Conservation (phyloP, 1,140 invertebrate species). For the Tribolium castaneum region DNA sequence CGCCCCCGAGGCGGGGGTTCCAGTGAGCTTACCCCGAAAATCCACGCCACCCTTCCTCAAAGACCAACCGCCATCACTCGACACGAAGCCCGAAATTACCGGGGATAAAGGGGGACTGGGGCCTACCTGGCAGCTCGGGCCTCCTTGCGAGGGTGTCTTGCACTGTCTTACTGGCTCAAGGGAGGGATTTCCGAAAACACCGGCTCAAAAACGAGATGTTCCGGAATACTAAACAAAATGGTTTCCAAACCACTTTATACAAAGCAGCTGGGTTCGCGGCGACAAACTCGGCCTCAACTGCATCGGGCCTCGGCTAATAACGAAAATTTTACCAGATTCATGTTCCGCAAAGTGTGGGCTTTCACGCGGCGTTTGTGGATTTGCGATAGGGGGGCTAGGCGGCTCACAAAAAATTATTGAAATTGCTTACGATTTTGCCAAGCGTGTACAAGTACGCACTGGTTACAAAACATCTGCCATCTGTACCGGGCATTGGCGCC, state of each 20-base stretch:
- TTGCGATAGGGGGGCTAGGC: constrained; percentile 18
- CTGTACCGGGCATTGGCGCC: constrained; percentile 64
- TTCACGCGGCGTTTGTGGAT: constrained; percentile 36
- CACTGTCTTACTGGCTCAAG: constrained; percentile 11
- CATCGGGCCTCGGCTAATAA: constrained; percentile 50
- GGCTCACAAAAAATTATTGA: constrained; percentile 48
- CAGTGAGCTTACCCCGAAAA: not conserved
- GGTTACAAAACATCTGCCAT: constrained; percentile 64
- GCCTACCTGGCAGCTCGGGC: constrained; percentile 47
- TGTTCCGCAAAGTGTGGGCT: constrained; percentile 45
- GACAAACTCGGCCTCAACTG: constrained; percentile 48
- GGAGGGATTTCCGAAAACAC: constrained; percentile 6
- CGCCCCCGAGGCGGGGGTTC: not conserved
- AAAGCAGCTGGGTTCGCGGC: constrained; percentile 52
- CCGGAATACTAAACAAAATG: constrained; percentile 59
- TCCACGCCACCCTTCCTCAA: constrained; percentile 33
- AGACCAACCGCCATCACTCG: constrained; percentile 53
- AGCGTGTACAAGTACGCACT: constrained; percentile 50
- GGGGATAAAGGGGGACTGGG: not conserved
- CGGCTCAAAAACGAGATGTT: constrained; percentile 55
- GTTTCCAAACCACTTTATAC: constrained; percentile 59
- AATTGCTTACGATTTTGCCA: constrained; percentile 37
- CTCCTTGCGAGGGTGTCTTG: constrained; percentile 27
- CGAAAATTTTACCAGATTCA: constrained; percentile 37
- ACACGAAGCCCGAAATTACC: constrained; percentile 24